Conservation (phyloP, 2,888 invertebrate genomes). For the Lasioglossum morio region DNA sequence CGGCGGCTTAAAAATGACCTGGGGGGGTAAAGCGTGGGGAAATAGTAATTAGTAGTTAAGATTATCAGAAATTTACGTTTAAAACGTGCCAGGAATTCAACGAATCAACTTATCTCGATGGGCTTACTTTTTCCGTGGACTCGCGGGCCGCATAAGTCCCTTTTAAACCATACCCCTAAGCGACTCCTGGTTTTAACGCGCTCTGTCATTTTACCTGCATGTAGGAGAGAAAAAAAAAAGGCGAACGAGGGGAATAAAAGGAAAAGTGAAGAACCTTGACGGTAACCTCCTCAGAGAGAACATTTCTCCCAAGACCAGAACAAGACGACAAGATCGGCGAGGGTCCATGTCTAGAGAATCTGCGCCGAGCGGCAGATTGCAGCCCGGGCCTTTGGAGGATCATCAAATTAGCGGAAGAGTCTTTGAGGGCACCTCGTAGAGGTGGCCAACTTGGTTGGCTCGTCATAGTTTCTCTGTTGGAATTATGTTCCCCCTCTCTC, state of each 20-base stretch:
- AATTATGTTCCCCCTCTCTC: slow-evolving; percentile 76
- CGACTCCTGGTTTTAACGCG: slow-evolving; percentile 41
- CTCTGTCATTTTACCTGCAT: slow-evolving; percentile 61
- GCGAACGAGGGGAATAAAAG: slow-evolving; percentile 57
- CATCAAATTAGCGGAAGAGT: slow-evolving; percentile 84
- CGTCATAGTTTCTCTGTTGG: slow-evolving; percentile 78
- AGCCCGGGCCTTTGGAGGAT: slow-evolving; percentile 82
- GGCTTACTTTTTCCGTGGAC: slow-evolving; percentile 22
- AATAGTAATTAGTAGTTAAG: slow-evolving; percentile 19
- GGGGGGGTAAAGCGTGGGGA: background rate
- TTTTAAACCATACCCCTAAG: slow-evolving; percentile 32
- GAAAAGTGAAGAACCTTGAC: slow-evolving; percentile 73
- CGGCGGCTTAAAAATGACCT: background rate
- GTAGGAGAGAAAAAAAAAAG: slow-evolving; percentile 47
- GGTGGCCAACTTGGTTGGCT: slow-evolving; percentile 77
- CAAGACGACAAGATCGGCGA: slow-evolving; percentile 64
- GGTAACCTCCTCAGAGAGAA: slow-evolving; percentile 72
- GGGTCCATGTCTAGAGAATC: slow-evolving; percentile 73
- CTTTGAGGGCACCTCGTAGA: slow-evolving; percentile 81
- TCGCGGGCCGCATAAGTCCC: slow-evolving; percentile 18
- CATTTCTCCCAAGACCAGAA: slow-evolving; percentile 57
- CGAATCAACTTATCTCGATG: slow-evolving; percentile 46
- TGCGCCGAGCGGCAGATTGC: slow-evolving; percentile 81
- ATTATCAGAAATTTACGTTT: background rate
- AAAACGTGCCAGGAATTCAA: slow-evolving; percentile 26